Percentiles rank a stretch among this genome's conserved stretches.
phyloP scores from a whole-genome alignment of 2,797 vertebrate species.

The Ptychadena robeensis region DNA sequence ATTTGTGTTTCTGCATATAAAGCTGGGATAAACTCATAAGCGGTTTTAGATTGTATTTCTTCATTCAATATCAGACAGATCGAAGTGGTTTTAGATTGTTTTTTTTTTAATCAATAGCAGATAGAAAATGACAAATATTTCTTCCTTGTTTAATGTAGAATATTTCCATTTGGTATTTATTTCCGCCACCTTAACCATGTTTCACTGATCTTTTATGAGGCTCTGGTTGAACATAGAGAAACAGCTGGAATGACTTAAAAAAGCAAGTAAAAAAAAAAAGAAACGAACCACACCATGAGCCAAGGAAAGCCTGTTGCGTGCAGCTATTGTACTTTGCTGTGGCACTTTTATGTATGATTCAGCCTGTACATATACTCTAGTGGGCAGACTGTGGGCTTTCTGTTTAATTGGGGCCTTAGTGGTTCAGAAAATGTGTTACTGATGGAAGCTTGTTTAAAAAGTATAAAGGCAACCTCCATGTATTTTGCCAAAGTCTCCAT shows the following conservation, averaged over 20 bases:
- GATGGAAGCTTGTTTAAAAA: conserved; percentile 46
- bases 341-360: conserved; percentile 58
- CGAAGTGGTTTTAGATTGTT: not conserved
- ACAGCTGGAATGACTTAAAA: conserved; percentile 55
- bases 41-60: not conserved
- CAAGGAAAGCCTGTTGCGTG: conserved; percentile 58
- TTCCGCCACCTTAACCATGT: conserved; percentile 43
- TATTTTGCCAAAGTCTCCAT: not conserved
- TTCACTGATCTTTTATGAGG: conserved; percentile 55
- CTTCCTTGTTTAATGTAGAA: not conserved
- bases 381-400: conserved; percentile 57
- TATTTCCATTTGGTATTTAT: conserved; percentile 24
- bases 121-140: not conserved
- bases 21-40: not conserved
- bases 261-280: conserved; percentile 28
- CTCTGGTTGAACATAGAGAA: conserved; percentile 52
- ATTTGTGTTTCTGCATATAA: not conserved
- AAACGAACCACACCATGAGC: conserved; percentile 17
- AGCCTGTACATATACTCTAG: conserved; percentile 53
- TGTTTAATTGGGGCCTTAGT: conserved; percentile 50
- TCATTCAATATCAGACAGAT: not conserved
- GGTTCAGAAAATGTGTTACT: conserved; percentile 44
- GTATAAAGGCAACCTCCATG: conserved; percentile 18
- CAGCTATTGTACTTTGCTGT: conserved; percentile 55
- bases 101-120: too few species aligned